Evolutionary conservation across 1,140 invertebrate genomes (phyloP).

Genomic region (Trachymyrmex septentrionalis): DNA sequence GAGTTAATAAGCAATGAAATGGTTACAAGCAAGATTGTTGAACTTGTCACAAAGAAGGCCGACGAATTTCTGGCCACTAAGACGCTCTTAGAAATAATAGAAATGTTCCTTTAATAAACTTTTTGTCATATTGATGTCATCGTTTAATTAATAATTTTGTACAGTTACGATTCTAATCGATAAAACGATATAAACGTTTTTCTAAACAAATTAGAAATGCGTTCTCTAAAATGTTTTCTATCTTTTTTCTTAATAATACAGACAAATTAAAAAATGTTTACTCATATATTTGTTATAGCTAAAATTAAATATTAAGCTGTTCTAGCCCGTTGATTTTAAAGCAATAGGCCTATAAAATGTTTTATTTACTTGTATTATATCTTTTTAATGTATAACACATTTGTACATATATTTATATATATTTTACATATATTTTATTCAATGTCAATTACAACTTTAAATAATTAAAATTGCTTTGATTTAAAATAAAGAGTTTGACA

Average conservation of each 20-base stretch:
- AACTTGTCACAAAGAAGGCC: neutral
- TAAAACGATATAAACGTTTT: neutral
- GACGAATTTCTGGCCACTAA: constrained; percentile 26
- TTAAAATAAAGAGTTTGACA: neutral
- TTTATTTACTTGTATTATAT: neutral
- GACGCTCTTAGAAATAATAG: neutral
- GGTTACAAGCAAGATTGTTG: neutral
- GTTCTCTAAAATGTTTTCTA: neutral
- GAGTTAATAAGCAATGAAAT: constrained; percentile 36
- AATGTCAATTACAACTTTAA: neutral
- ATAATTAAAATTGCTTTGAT: neutral
- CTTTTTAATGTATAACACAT: neutral
- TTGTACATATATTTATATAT: neutral
- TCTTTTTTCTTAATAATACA: neutral
- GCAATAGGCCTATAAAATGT: neutral
- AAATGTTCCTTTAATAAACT: neutral
- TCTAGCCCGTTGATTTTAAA: neutral
- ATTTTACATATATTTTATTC: neutral
- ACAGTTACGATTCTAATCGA: neutral
- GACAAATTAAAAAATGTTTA: too few species aligned
- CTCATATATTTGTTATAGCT: too few species aligned
- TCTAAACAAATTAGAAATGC: neutral
- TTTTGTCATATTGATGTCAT: neutral
- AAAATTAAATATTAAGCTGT: neutral
- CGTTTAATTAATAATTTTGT: neutral